Evolutionary conservation across 2,113 vertebrate species (phyloP).

Genomic region (Enhydra lutris): DNA sequence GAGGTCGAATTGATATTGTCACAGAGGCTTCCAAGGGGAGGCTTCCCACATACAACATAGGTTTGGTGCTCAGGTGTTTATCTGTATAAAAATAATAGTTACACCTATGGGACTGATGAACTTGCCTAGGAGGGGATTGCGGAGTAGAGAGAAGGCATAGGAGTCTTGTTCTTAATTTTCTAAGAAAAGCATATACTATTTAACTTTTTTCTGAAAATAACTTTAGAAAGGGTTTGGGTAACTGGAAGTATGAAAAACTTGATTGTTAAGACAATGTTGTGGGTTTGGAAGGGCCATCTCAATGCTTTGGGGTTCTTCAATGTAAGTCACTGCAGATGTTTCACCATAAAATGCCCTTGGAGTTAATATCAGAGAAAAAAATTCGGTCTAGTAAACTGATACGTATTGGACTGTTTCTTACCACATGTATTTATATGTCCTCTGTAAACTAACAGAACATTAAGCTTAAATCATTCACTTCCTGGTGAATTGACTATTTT

Average conservation of each 20-base stretch:
- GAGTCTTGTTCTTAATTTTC: background rate
- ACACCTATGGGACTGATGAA: background rate
- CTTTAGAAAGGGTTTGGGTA: background rate
- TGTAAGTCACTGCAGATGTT: background rate
- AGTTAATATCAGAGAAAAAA: background rate
- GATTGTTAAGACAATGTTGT: background rate
- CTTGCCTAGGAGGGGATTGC: background rate
- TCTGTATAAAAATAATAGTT: background rate
- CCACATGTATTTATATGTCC: background rate
- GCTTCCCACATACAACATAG: background rate
- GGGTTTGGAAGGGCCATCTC: background rate
- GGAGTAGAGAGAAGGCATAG: background rate
- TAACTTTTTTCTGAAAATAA: conserved; percentile 2
- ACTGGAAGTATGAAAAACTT: background rate
- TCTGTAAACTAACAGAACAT: background rate
- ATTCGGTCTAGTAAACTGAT: background rate
- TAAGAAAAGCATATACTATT: background rate
- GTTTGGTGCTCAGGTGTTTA: conserved; percentile 13
- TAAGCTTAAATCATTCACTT: background rate
- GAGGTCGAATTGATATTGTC: background rate
- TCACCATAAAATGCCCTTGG: background rate
- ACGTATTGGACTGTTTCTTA: background rate
- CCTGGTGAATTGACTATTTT: background rate
- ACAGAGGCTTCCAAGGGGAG: background rate
- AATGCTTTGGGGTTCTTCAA: background rate